These are phyloP conservation scores for Myathropa florea DNA, from an alignment of 2,888 invertebrate species.

Conservation along the genomic window DNA sequence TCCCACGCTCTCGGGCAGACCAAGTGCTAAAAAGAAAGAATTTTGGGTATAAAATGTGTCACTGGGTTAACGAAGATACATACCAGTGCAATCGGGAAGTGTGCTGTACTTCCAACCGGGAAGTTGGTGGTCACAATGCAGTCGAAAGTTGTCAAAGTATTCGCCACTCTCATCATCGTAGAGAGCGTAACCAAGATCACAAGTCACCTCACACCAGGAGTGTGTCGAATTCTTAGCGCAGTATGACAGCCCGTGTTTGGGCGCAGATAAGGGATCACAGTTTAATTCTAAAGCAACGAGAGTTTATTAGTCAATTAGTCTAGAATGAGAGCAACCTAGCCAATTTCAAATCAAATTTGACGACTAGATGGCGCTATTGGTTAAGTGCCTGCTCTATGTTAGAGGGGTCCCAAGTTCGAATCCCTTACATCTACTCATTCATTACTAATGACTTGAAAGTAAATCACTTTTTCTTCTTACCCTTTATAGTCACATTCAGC, in stretches of 20 bases:
- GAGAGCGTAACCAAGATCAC: constrained; percentile 84
- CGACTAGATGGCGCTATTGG: too few relatives aligned
- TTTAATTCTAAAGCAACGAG: constrained; percentile 47
- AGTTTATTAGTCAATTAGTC: too few relatives aligned
- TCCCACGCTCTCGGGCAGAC: constrained; percentile 81
- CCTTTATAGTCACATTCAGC: constrained; percentile 84
- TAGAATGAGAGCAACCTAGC: too few relatives aligned
- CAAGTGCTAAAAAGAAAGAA: constrained; percentile 79
- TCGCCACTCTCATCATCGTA: constrained; percentile 73
- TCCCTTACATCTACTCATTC: too few relatives aligned
- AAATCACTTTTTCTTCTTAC: constrained; percentile 77
- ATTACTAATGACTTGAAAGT: too few relatives aligned
- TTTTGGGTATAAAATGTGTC: not conserved
- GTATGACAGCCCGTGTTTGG: constrained; percentile 81
- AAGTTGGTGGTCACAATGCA: constrained; percentile 78
- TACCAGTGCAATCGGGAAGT: constrained; percentile 83
- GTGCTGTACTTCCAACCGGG: constrained; percentile 79
- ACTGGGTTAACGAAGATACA: not conserved
- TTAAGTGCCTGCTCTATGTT: too few relatives aligned
- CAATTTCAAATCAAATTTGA: too few relatives aligned
- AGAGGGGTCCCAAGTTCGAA: too few relatives aligned
- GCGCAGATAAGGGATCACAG: constrained; percentile 81
- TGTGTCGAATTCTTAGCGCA: constrained; percentile 81
- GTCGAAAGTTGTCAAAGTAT: constrained; percentile 76
- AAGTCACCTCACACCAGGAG: constrained; percentile 83